Percentiles rank a stretch among this genome's conserved stretches.
phyloP scores from a whole-genome alignment of 2,888 invertebrate species.

The Plagiodera versicolora region DNA sequence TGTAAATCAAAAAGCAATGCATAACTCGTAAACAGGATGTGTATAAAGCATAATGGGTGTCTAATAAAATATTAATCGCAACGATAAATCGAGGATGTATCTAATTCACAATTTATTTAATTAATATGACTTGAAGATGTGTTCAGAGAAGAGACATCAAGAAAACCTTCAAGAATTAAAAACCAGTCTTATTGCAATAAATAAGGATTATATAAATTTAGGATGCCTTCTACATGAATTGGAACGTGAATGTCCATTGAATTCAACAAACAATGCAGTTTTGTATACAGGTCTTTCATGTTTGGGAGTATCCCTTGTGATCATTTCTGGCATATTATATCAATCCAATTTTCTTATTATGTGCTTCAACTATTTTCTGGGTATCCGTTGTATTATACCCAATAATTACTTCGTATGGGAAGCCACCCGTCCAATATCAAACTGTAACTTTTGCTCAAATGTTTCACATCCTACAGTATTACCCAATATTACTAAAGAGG shows the following conservation, averaged over 20 bases:
- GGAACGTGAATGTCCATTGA: constrained; percentile 13
- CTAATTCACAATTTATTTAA: too few relatives aligned
- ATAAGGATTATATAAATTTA: constrained; percentile 26
- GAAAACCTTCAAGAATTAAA: constrained; percentile 13
- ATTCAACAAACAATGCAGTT: not conserved
- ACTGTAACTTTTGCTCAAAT: constrained; percentile 77
- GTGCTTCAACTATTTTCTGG: constrained; percentile 50
- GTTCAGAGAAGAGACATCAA: constrained; percentile 1
- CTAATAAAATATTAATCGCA: too few relatives aligned
- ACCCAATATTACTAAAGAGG: constrained; percentile 66
- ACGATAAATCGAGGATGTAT: too few relatives aligned
- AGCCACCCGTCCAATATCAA: constrained; percentile 78
- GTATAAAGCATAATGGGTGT: too few relatives aligned
- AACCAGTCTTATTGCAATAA: constrained; percentile 21
- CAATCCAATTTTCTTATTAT: constrained; percentile 8
- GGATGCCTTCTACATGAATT: constrained; percentile 31
- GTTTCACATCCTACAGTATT: constrained; percentile 69
- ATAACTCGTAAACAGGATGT: too few relatives aligned
- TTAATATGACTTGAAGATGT: too few relatives aligned
- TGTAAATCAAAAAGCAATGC: too few relatives aligned
- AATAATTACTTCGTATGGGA: constrained; percentile 88
- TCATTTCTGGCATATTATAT: constrained; percentile 7
- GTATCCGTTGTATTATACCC: constrained; percentile 74
- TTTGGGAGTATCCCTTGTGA: constrained; percentile 4
- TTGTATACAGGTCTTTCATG: not conserved